Evolutionary conservation across 2,888 invertebrate species (phyloP), one percentile per base, ranked within the genome.

Genomic region (Gibbula magus): DNA sequence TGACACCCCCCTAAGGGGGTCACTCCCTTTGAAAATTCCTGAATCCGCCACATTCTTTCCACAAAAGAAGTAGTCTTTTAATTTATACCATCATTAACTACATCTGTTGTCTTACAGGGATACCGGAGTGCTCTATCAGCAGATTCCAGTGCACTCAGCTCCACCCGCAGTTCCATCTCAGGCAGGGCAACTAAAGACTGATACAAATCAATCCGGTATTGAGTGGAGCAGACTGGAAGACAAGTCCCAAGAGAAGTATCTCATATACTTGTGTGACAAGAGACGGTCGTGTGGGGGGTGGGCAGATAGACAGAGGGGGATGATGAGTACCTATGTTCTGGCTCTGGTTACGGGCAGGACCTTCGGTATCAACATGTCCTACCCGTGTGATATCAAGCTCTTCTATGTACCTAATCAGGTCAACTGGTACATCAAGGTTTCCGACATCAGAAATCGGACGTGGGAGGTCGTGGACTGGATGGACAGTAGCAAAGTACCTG

Each of bases 281-380:
- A 5, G 3, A 0, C 52, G 52, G 13, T 67, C 76, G 22, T 85
- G 85, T 78, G 83, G 82, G 2, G 85, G 85, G 5, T 83, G 81
- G 83, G 81, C 82, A 5, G 85, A 85, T 35, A 77, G 85, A 5
- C 85, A 85, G 61, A 75, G 80, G 4, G 81, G 80, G 0, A 75
- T 85, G 7, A 78, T 78, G 29, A 61, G 75, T 20, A 45, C 77
- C 16, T 85, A 80, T 53, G 67, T 82, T 13, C 73, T 85, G 51
- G 79, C 85, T 1, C 32, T 74, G 18, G 77, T 82, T 35, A 73
- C 80, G 4, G 77, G 79, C 8, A 80, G 85, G 0, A 67, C 70
- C 13, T 81, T 85, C 25, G 82, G 79, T n/a, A 80, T 85, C 35
- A 79, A 80, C 7, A 80, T 85, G 79, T 29, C 78, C n/a, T 79